A percentile compares a stretch with the other conserved stretches of the same genome.
Conservation (phyloP, 2,797 vertebrate genomes). For the Propithecus perrieri region DNA sequence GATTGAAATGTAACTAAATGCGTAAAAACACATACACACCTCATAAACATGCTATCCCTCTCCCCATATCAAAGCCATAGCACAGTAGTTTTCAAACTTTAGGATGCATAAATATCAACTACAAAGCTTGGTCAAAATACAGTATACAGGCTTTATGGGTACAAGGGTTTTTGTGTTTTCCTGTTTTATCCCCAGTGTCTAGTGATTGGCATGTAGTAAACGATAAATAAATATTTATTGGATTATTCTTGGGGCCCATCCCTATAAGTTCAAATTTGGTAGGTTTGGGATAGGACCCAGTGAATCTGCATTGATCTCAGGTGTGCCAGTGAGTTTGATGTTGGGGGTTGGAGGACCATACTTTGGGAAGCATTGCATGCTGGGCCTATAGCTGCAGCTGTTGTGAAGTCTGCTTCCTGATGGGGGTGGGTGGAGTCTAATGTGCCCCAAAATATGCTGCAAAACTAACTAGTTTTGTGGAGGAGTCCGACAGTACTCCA, state of each 20-base stretch:
- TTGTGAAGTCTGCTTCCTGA: not conserved
- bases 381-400: not conserved
- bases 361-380: not conserved
- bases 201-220: not conserved
- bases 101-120: not conserved
- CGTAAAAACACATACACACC: not conserved
- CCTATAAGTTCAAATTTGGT: not conserved
- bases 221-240: not conserved
- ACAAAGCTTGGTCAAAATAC: not conserved
- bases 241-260: not conserved
- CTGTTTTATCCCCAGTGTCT: not conserved
- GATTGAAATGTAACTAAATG: not conserved
- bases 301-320: not conserved
- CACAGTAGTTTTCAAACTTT: not conserved
- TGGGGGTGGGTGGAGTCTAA: accelerated
- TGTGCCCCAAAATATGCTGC: not conserved
- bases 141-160: not conserved
- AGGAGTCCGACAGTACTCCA: not conserved
- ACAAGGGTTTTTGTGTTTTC: not conserved
- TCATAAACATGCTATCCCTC: not conserved
- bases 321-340: not conserved
- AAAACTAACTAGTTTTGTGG: not conserved
- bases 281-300: not conserved
- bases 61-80: not conserved
- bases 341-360: not conserved